Conservation (phyloP, 2,888 invertebrate species). For the Synanthedon vespiformis region DNA sequence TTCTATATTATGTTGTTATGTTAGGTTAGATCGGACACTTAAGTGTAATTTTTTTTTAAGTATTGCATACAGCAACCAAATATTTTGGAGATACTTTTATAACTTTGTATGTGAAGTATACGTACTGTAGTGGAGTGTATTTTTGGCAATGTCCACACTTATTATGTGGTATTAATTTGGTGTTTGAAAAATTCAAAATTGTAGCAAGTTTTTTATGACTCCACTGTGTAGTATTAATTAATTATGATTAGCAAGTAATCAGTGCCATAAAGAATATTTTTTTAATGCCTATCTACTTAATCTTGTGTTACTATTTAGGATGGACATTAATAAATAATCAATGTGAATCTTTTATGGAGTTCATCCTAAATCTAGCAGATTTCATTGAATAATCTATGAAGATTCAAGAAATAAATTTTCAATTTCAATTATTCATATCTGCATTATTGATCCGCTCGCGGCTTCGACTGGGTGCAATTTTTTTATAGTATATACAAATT, state of each 20-base stretch:
- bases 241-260: neutral
- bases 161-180: neutral
- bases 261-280: neutral
- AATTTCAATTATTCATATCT: too few relatives aligned
- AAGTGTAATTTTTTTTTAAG: neutral
- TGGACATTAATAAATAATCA: too few relatives aligned
- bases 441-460: too few relatives aligned
- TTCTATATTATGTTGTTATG: neutral
- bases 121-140: neutral
- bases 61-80: constrained; percentile 55
- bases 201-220: neutral
- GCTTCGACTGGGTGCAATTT: too few relatives aligned
- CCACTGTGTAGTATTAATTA: neutral
- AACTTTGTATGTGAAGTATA: neutral
- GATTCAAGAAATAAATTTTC: too few relatives aligned
- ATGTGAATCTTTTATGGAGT: too few relatives aligned
- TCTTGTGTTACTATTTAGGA: too few relatives aligned
- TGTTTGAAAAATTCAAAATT: neutral
- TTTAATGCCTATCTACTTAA: too few relatives aligned
- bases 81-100: constrained; percentile 17
- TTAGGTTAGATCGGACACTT: neutral
- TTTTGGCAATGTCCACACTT: neutral
- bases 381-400: too few relatives aligned
- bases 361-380: too few relatives aligned
- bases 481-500: too few relatives aligned